Conservation (phyloP, 2,797 vertebrate genomes). For the Cirrhinus mrigala region DNA sequence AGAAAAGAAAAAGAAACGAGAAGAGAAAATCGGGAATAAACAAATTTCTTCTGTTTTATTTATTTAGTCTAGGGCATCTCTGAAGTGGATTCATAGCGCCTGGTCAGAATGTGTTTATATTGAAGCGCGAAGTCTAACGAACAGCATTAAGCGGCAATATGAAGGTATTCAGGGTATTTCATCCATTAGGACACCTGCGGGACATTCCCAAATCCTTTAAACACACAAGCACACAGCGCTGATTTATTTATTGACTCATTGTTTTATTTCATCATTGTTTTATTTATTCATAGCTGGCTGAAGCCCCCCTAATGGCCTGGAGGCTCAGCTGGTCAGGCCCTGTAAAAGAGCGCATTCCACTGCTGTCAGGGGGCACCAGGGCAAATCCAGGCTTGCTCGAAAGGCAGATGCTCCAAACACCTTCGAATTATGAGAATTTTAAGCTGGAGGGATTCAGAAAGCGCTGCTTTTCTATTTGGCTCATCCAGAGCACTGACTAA, state of each 20-base stretch:
- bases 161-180: constrained; percentile 19
- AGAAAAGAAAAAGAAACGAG: neutral
- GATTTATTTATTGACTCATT: neutral
- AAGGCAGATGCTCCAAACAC: constrained; percentile 42
- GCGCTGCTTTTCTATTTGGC: neutral
- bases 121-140: neutral
- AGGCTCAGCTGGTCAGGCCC: constrained; percentile 78
- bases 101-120: constrained; percentile 18
- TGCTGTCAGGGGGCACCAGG: constrained; percentile 77
- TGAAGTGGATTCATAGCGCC: neutral
- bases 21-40: neutral
- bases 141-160: neutral
- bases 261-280: neutral
- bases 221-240: neutral
- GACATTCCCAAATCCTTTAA: neutral
- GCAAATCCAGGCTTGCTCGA: constrained; percentile 76
- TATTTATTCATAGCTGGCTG: constrained; percentile 5
- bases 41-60: neutral
- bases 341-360: constrained; percentile 79
- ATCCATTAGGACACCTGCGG: constrained; percentile 30
- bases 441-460: constrained; percentile 2
- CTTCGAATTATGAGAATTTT: constrained; percentile 12
- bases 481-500: neutral
- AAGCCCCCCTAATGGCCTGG: constrained; percentile 1
- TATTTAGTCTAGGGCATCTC: neutral